Base-by-base conservation (phyloP, 2,113 vertebrate species). In the Melanerpes formicivorus region DNA sequence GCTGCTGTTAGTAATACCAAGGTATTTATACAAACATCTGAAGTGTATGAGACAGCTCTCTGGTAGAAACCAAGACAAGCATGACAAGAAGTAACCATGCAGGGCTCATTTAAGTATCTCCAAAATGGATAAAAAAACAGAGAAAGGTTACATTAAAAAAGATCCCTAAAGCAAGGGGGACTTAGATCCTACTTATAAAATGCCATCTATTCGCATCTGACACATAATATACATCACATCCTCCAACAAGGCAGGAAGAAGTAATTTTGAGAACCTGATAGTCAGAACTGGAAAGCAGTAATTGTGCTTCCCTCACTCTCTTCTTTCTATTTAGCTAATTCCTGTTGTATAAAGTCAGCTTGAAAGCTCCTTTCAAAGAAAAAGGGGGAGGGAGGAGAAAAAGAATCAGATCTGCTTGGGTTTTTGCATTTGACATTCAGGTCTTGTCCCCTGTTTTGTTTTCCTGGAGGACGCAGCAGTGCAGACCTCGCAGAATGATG, bases 291-390 rank as follows among this genome's bases (percentile, higher is more conserved):
- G 14, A 80, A 72, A 90, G 93, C 93, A 96, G 8, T 62, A 83
- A 64, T 34, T n/a, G n/a, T 48, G 65, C 70, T 90, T 75, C 62
- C 80, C 79, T 77, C 0, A 0, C 58, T 71, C 62, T 62, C 71
- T 79, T 84, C 42, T 54, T 67, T 73, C 69, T 94, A 40, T 48
- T 25, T 91, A 93, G 91, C 89, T 90, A 95, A 96, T 84, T 94
- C 90, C 76, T 75, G 62, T 48, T 86, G 87, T 83, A 92, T 83
- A 93, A 96, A 95, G 96, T 95, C 93, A 95, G 91, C 76, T 75
- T 95, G 94, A 95, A 95, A 95, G 93, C 87, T 55, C 85, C 66
- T 93, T 96, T 96, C 82, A 96, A 87, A 66, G 90, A 74, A 88
- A 82, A 92, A 83, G 54, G 76, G 89, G 93, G 89, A 90, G 93